phyloP scores from a whole-genome alignment of 2,113 vertebrate genomes.

The Brachypteracias leptosomus region DNA sequence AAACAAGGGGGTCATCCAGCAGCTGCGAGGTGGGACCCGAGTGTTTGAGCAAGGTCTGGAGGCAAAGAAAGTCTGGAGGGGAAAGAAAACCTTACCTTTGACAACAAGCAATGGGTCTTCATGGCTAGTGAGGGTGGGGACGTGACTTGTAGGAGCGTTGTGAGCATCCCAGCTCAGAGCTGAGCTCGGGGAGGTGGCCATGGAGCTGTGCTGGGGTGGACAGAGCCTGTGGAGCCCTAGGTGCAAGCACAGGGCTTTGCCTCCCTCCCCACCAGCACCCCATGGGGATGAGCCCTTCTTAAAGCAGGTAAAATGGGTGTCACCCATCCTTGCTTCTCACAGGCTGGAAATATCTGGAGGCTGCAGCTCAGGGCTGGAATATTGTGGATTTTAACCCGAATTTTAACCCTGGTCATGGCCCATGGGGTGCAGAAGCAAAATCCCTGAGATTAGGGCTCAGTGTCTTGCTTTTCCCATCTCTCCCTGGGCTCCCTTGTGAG shows the following conservation, averaged over 20 bases:
- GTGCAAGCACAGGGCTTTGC: background rate
- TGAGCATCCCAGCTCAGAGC: background rate
- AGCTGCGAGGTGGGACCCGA: background rate
- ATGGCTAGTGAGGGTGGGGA: fast-evolving
- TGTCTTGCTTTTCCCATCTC: background rate
- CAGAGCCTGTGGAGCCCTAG: no score
- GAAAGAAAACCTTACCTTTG: background rate
- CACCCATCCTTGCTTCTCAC: fast-evolving
- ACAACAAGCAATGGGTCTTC: background rate
- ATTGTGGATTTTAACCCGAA: background rate
- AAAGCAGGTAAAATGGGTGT: background rate
- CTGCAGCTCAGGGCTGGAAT: background rate
- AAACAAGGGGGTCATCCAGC: background rate
- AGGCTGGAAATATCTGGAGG: background rate
- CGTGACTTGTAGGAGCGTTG: fast-evolving
- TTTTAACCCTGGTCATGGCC: no score
- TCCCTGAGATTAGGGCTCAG: background rate
- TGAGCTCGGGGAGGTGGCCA: background rate
- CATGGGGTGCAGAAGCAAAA: background rate
- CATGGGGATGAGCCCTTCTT: fast-evolving
- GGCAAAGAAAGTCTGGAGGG: no score
- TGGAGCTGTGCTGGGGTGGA: background rate
- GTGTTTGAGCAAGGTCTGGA: background rate
- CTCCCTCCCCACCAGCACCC: background rate
- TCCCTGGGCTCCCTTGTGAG: background rate